Evolutionary conservation across 2,113 vertebrate species (phyloP).

Genomic region (Seriola rivoliana): DNA sequence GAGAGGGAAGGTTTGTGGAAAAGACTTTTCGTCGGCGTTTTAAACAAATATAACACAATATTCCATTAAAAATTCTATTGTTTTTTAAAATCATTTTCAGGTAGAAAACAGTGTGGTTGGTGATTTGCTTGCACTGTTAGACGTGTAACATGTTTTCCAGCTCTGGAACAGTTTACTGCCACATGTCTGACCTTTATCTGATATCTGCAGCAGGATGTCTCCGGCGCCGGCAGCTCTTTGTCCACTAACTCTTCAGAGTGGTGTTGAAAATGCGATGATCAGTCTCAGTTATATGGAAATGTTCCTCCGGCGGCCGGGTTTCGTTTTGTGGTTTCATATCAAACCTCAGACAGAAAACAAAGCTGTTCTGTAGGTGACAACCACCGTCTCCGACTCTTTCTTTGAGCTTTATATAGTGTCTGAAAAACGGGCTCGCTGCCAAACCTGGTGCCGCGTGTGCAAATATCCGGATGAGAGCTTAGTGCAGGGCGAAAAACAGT

Average conservation of each 20-base stretch:
- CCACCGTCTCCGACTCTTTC: too few relatives aligned
- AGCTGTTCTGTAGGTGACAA: too few relatives aligned
- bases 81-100: too few relatives aligned
- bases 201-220: conserved; percentile 26
- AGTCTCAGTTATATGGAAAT: conserved; percentile 36
- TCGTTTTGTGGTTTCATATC: conserved; percentile 12
- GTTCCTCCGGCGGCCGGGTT: background rate
- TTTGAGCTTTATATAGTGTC: conserved; percentile 12
- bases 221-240: conserved; percentile 28
- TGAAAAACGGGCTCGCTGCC: conserved; percentile 21
- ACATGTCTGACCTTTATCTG: conserved; percentile 38
- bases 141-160: too few relatives aligned
- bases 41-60: too few relatives aligned
- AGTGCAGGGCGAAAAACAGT: conserved; percentile 69
- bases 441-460: conserved; percentile 25
- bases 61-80: too few relatives aligned
- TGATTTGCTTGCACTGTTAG: too few relatives aligned
- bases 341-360: conserved; percentile 16
- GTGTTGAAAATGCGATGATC: conserved; percentile 32
- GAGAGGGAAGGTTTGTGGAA: too few relatives aligned
- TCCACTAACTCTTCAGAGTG: conserved; percentile 20
- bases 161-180: conserved; percentile 12
- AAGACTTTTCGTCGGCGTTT: too few relatives aligned
- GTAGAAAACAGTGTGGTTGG: too few relatives aligned
- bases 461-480: conserved; percentile 48